Percentiles rank a stretch among this genome's conserved stretches.
These are phyloP conservation scores for Lineus longissimus DNA, from an alignment of 1,140 invertebrate genomes.

Conservation along the genomic window DNA sequence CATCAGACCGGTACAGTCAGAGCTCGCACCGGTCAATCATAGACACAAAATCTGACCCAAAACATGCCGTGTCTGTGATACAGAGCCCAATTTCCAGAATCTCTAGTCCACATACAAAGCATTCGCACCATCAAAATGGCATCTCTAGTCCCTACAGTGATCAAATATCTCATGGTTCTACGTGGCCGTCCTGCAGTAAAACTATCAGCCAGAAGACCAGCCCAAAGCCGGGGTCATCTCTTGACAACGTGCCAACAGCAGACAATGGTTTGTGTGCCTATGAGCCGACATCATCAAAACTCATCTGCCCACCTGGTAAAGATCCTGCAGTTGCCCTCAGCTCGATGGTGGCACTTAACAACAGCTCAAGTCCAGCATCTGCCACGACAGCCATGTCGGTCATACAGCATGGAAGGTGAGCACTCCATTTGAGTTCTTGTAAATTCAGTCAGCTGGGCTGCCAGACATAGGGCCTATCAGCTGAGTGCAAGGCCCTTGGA, in stretches of 20 bases:
- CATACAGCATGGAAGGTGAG: conserved; percentile 32
- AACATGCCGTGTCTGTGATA: not conserved
- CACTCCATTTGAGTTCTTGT: conserved; percentile 8
- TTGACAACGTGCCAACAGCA: no score
- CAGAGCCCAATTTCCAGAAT: conserved; percentile 3
- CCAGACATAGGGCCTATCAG: no score
- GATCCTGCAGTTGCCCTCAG: not conserved
- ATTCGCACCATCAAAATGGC: not conserved
- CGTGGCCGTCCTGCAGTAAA: conserved; percentile 1
- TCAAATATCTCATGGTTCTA: not conserved
- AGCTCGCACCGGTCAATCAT: not conserved
- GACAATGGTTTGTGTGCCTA: not conserved
- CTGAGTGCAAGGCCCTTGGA: no score
- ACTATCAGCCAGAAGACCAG: not conserved
- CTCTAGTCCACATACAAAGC: conserved; percentile 4
- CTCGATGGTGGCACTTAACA: not conserved
- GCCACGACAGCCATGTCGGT: conserved; percentile 39
- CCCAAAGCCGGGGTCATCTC: not conserved
- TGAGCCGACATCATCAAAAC: not conserved
- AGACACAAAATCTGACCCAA: not conserved
- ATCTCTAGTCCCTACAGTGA: conserved; percentile 7
- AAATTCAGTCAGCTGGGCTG: no score
- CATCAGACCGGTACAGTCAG: not conserved
- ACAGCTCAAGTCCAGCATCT: conserved; percentile 28
- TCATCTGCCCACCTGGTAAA: not conserved